Evolutionary conservation across 2,113 vertebrate species (phyloP).

Genomic region (Vidua chalybeata): DNA sequence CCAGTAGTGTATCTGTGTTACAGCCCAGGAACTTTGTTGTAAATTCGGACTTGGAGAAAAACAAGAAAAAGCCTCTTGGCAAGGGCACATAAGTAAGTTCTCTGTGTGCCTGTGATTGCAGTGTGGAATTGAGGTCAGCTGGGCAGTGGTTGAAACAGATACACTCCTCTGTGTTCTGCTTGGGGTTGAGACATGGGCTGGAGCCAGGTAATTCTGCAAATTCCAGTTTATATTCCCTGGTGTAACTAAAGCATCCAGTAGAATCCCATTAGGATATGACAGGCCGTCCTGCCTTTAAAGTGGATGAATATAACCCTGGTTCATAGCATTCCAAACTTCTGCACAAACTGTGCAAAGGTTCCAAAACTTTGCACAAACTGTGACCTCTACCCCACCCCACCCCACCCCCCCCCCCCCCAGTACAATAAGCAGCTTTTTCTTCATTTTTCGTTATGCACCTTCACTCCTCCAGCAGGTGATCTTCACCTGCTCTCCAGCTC

Average conservation of each 20-base stretch:
- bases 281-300: neutral
- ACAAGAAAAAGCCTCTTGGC: neutral
- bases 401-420: too few species aligned
- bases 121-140: neutral
- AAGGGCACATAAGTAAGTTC: neutral
- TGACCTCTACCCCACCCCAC: neutral
- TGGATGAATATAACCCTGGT: neutral
- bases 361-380: neutral
- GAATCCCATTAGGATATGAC: neutral
- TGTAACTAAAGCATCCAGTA: neutral
- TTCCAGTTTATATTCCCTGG: neutral
- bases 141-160: neutral
- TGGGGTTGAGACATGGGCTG: neutral
- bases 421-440: neutral
- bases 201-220: neutral
- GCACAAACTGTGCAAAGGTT: neutral
- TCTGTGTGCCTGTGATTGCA: neutral
- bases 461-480: neutral
- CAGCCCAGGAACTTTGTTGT: neutral
- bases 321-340: neutral
- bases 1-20: fast-evolving
- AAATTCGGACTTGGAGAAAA: neutral
- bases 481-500: neutral
- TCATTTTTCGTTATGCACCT: neutral
- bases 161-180: neutral